Evolutionary conservation across 2,797 vertebrate species (phyloP), one percentile per base, ranked within the genome.

Genomic region (Cossypha caffra): DNA sequence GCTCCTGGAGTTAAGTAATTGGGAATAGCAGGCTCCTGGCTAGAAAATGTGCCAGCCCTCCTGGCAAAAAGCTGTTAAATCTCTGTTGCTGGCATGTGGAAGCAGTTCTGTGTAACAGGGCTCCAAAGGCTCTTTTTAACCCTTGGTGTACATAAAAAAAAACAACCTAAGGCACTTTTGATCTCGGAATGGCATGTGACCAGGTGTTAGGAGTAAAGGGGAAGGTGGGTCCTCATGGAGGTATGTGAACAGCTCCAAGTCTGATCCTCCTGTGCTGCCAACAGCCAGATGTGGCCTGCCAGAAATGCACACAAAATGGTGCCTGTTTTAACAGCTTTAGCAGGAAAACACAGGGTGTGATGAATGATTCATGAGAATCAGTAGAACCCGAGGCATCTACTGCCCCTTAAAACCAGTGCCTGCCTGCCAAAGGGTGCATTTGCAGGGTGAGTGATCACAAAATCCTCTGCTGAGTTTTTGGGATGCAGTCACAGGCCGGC

Each of bases 21-120:
- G 93, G 87, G 90, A 91, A 89, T 95, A 54, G 75, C 84, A 84
- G 78, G 78, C 51, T 96, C 66, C 91, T 96, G 68, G 91, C 96
- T 92, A 86, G 24, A 93, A 66, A 88, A 45, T 48, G 78, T 91
- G 93, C 91, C 96, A 95, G 5, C 92, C 92, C 95, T 96, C 92
- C 84, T 94, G 83, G 88, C 91, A 73, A n/a, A 94, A 93, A 96
- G 90, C 90, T 96, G 83, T 66, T 86, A 57, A 68, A 68, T 76
- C 82, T 37, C 84, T 63, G 37, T 74, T 84, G 38, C 92, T 97
- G 83, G 81, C 74, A 0, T 89, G 81, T 77, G 83, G 94, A 90
- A 79, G 87, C 29, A 4, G 82, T 67, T 89, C 75, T 83, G 43
- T 57, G 85, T 50, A 52, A 80, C 31, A 57, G 51, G 95, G 79